Evolutionary conservation across 2,113 vertebrate species (phyloP), one percentile per base, ranked within the genome.

Genomic region (Micromys minutus): DNA sequence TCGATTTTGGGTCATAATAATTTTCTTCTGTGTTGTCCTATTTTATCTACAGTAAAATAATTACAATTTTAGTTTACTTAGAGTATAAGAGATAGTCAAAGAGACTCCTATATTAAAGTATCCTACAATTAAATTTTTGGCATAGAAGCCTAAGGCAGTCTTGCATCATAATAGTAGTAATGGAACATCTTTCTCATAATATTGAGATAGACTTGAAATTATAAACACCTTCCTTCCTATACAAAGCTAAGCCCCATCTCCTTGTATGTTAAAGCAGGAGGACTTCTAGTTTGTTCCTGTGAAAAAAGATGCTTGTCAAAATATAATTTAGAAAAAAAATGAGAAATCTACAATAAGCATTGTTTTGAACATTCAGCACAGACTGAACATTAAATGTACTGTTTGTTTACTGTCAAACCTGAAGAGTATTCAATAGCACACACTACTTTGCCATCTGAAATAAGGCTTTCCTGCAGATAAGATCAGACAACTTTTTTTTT

Each of bases 1-100:
- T 95, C 61, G 87, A 0, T 71, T 75, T 61, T 59, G 10, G 31
- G 26, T 59, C 16, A 63, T 8, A 76, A 31, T 81, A 39, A 1
- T 6, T 96, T 89, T 52, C 26, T 57, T 77, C 34, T 36, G 29
- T 89, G 9, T 75, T 52, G 57, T 75, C 31, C 69, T 85, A 57
- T 72, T 75, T 89, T 87, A 24, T 85, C 7, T 3, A 67, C 74
- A 86, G 93, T 88, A 87, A 55, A 95, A 92, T 50, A 72, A 76
- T 31, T 22, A 24, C n/a, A 3, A 61, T 67, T 87, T 95, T 61
- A 59, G 24, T 55, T 96, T 93, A 94, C 45, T 22, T 45, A 91
- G 11, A 12, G 5, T 76, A 36, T 31, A 26, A 72, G 22, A 90
- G 31, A 86, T 45, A 5, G 67, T 74, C 39, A 15, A 61, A 31